Evolutionary conservation across 2,113 vertebrate species (phyloP).

Genomic region (Otocyon megalotis): DNA sequence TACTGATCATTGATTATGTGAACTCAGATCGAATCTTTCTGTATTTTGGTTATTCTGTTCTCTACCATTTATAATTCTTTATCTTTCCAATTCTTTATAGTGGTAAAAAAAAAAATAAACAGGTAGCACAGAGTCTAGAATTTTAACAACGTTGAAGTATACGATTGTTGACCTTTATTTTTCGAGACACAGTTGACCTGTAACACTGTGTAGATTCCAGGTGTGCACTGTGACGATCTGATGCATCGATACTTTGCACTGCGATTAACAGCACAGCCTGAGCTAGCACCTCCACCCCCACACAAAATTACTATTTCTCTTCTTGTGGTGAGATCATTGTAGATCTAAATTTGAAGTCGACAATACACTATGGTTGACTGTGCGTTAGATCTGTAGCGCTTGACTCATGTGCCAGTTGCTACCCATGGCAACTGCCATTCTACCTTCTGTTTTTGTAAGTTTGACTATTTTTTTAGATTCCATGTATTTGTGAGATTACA

Average conservation of each 20-base stretch:
- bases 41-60: not conserved
- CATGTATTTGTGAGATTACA: accelerated
- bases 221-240: not conserved
- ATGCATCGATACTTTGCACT: not conserved
- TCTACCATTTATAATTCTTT: not conserved
- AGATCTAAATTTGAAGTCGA: not conserved
- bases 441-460: not conserved
- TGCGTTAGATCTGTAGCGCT: accelerated
- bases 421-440: accelerated
- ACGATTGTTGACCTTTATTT: not conserved
- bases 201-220: not conserved
- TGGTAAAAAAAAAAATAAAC: not conserved
- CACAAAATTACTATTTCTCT: not conserved
- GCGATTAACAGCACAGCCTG: too few relatives aligned
- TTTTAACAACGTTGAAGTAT: not conserved
- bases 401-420: not conserved
- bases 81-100: not conserved
- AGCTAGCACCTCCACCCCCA: accelerated
- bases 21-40: too few relatives aligned
- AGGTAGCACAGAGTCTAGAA: not conserved
- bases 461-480: not conserved
- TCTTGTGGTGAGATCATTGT: not conserved
- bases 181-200: not conserved
- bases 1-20: accelerated
- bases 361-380: not conserved